phyloP scores from a whole-genome alignment of 2,888 invertebrate genomes.

The Mimachlamys varia region DNA sequence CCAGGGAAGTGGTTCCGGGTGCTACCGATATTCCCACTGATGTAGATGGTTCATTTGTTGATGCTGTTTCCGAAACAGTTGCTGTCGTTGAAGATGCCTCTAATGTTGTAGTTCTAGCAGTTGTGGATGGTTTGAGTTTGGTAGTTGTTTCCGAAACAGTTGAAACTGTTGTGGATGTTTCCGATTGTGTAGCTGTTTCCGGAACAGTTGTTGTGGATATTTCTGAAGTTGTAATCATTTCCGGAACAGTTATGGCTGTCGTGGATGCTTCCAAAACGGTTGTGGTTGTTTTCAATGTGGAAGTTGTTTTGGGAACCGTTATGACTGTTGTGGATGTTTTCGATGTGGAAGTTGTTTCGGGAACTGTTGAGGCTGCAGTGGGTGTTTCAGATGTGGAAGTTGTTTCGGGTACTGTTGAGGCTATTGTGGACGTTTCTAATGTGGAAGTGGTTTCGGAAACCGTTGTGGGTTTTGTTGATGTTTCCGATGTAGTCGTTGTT shows the following conservation, averaged over 20 bases:
- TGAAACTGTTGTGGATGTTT: neutral
- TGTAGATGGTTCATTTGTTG: slow-evolving; percentile 34
- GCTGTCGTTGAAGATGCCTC: too few relatives aligned
- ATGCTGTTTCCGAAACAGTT: neutral
- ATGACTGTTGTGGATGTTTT: neutral
- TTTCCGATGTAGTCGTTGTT: neutral
- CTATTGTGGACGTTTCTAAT: neutral
- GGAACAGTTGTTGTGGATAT: slow-evolving; percentile 36
- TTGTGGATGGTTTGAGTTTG: neutral
- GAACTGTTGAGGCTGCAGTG: neutral
- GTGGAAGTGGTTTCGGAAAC: neutral
- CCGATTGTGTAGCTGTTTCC: neutral
- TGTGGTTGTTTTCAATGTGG: neutral
- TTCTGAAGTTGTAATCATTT: too few relatives aligned
- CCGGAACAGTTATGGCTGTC: neutral
- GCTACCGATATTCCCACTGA: neutral
- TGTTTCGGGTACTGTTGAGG: too few relatives aligned
- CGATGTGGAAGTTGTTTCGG: neutral
- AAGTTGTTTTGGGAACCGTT: neutral
- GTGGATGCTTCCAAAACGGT: neutral
- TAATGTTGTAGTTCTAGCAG: neutral
- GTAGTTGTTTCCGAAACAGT: neutral
- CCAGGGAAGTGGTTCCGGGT: neutral
- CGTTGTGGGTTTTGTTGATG: neutral
- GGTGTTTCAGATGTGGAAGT: neutral